Conservation (phyloP, 2,113 vertebrate species). For the Gorsachius goisagi region DNA sequence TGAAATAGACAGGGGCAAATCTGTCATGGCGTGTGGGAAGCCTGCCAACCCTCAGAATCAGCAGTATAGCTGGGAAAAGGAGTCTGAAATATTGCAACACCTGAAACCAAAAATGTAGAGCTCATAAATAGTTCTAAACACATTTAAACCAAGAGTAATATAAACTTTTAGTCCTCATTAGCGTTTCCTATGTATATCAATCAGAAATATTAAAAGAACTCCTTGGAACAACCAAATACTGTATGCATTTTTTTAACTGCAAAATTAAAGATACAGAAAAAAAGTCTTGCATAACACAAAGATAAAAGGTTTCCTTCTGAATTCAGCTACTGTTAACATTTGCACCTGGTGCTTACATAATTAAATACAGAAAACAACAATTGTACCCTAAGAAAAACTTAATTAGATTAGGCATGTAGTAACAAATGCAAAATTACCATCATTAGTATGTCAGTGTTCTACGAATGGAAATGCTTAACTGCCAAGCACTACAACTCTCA, state of each 20-base stretch:
- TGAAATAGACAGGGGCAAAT: slow-evolving; percentile 22
- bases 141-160: background rate
- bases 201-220: background rate
- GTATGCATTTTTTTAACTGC: background rate
- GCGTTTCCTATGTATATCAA: background rate
- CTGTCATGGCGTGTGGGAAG: background rate
- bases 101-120: slow-evolving; percentile 46
- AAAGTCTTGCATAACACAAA: background rate
- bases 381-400: slow-evolving; percentile 30
- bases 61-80: slow-evolving; percentile 31
- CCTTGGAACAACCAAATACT: background rate
- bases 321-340: slow-evolving; percentile 49
- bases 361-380: slow-evolving; percentile 49
- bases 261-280: slow-evolving; percentile 20
- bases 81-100: slow-evolving; percentile 39
- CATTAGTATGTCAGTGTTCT: slow-evolving; percentile 34
- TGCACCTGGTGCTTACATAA: slow-evolving; percentile 50
- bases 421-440: slow-evolving; percentile 53
- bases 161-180: slow-evolving; percentile 22
- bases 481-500: slow-evolving; percentile 15
- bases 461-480: slow-evolving; percentile 28
- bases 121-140: background rate
- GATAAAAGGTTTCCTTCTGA: slow-evolving; percentile 38
- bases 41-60: slow-evolving; percentile 6
- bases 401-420: slow-evolving; percentile 50